phyloP scores from a whole-genome alignment of 1,140 invertebrate genomes.

The Meteorus sp. region DNA sequence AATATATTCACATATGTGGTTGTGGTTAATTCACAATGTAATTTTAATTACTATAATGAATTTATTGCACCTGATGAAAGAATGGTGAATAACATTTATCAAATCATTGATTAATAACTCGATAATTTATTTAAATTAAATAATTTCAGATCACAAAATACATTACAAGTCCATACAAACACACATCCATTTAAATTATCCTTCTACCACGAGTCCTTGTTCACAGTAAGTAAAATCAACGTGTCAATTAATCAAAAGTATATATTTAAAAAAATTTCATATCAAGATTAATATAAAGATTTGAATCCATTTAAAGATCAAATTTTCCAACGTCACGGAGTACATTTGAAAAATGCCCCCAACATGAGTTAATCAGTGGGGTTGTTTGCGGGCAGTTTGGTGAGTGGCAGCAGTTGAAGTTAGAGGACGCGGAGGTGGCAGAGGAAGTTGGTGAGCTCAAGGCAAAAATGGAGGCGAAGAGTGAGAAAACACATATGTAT shows the following conservation, averaged over 20 bases:
- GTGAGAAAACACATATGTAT: too few species aligned
- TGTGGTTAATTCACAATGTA: too few species aligned
- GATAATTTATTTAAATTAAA: too few species aligned
- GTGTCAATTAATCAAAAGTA: slow-evolving; percentile 15
- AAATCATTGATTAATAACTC: too few species aligned
- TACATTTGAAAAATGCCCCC: slow-evolving; percentile 35
- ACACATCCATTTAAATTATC: background rate
- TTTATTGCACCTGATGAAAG: too few species aligned
- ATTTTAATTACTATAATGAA: too few species aligned
- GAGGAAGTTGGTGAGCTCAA: background rate
- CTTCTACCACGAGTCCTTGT: background rate
- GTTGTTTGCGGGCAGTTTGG: background rate
- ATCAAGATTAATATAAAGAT: too few species aligned
- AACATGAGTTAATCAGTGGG: background rate
- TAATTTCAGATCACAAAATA: too few species aligned
- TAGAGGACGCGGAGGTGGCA: background rate
- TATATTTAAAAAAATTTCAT: background rate
- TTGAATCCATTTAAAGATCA: background rate
- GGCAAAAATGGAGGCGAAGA: background rate
- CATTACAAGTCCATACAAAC: background rate
- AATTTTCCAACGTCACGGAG: slow-evolving; percentile 5
- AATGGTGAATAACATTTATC: too few species aligned
- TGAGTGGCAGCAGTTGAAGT: background rate
- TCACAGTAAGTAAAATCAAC: background rate
- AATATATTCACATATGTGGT: too few species aligned